These are phyloP conservation scores for Petrosia ficiformis DNA, from an alignment of 37 sponge, comb jelly and placozoan species.

Conservation along the genomic window DNA sequence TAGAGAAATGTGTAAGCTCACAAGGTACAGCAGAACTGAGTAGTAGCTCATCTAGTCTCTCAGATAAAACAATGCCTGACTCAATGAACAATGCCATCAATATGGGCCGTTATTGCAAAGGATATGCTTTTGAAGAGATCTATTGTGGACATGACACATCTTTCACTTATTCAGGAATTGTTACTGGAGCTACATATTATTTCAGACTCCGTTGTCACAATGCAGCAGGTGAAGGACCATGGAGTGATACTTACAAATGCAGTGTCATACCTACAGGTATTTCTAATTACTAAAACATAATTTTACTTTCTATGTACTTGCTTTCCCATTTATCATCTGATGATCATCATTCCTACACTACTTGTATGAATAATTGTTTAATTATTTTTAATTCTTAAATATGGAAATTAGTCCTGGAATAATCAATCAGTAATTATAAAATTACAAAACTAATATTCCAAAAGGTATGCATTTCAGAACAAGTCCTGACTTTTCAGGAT, in stretches of 20 bases:
- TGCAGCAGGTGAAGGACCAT: constrained; percentile 76
- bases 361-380: too few species aligned
- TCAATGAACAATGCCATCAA: not conserved
- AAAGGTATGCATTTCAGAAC: too few species aligned
- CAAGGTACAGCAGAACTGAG: constrained; percentile 24
- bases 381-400: too few species aligned
- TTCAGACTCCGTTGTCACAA: constrained; percentile 72
- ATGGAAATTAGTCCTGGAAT: too few species aligned
- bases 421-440: too few species aligned
- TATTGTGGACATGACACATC: constrained; percentile 38
- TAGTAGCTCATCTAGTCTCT: not conserved
- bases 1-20: not conserved
- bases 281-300: not conserved
- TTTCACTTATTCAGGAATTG: constrained; percentile 48
- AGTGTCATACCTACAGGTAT: constrained; percentile 3
- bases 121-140: constrained; percentile 60
- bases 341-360: too few species aligned
- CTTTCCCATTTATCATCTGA: too few species aligned
- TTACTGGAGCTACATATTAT: constrained; percentile 65
- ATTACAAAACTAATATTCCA: too few species aligned
- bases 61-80: not conserved
- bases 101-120: constrained; percentile 31
- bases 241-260: constrained; percentile 74
- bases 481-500: too few species aligned
- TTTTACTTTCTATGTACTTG: too few species aligned